Base-by-base conservation (phyloP, 2,113 vertebrate species). In the Seriola dumerili region DNA sequence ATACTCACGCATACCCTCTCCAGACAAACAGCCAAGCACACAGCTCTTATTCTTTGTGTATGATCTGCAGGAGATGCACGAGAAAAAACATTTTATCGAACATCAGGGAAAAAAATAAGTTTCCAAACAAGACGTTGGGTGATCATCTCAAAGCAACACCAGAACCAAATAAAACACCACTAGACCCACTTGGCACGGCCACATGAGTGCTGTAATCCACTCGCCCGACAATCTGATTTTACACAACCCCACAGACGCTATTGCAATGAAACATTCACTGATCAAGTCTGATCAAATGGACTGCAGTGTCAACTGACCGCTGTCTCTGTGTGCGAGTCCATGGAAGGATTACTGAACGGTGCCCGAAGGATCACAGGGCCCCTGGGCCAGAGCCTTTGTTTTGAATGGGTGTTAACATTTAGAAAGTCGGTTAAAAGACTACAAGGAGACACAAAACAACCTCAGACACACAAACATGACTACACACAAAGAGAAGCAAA, bases 261-360 rank as follows among this genome's bases (percentile, higher is more conserved):
- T 86, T 81, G 86, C 70, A 88, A 86, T 86, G 66, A 81, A 84
- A 86, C 70, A 88, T 85, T 86, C 75, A 85, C 80, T 3, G 54
- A 66, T 72, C 17, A 36, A 69, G 48, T 57, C 70, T 66, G 55
- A 80, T 66, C 52, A 40, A 42, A 75, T 12, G 17, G 13, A 72
- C 65, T 46, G 6, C 32, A 50, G 67, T 1, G 23, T 89, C 70
- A 44, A 12, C 76, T 66, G 72, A 79, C 34, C 54, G 50, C 5
- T 14, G 3, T 21, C 17, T 65, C 4, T 48, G 34, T 38, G 50
- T 50, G 34, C 5, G 21, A 10, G 52, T 55, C 54, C 54, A 25
- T 11, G 3, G n/a, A 12, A 5, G 54, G 54, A 4, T 25, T 58
- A 58, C 23, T 58, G 55, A 29, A 13, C n/a, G 4, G 21, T 8